Base-by-base conservation (phyloP, 2,888 invertebrate genomes). In the Petrophora chlorosata region DNA sequence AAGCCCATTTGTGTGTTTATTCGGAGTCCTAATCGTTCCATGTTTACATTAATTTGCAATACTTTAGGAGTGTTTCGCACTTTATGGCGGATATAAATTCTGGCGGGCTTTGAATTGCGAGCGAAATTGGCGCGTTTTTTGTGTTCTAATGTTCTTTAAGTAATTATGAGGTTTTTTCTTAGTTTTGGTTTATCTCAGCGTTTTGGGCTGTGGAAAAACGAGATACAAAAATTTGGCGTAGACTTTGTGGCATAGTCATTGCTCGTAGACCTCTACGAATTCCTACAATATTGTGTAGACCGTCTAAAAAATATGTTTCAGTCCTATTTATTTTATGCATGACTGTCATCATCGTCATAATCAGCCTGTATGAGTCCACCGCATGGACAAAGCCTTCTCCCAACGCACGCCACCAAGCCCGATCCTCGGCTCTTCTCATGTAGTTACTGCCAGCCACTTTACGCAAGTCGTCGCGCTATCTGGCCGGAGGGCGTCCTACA, bases 1-100 rank as follows among this genome's bases (percentile, higher is more conserved):
- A 71, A 70, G 72, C 77, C 85, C 83, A 83, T 88, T 88, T 78
- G 39, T 68, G 70, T 83, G 88, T 86, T 87, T 88, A 81, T 83
- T 80, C 73, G 78, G 67, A 71, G 67, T 73, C 78, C 82, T 89
- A 89, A 90, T 89, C 89, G 89, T 79, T 84, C 69, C 70, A 69
- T 89, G 88, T 90, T 90, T 85, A 89, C 89, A 90, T 88, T 90
- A 88, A 89, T 90, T 89, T 87, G 85, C 76, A 73, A 90, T 89
- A 84, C 83, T 89, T 88, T 82, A 84, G 79, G 79, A 79, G 69
- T 79, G 81, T 77, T 85, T 74, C 71, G 73, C 73, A 79, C 67
- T 87, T 89, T 87, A 90, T 88, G 84, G 79, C 82, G 62, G 69
- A 76, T 73, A 87, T 90, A 85, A 88, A 88, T 88, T 82, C 67